Conservation (phyloP, 2,888 invertebrate genomes). For the Cepaea hortensis region DNA sequence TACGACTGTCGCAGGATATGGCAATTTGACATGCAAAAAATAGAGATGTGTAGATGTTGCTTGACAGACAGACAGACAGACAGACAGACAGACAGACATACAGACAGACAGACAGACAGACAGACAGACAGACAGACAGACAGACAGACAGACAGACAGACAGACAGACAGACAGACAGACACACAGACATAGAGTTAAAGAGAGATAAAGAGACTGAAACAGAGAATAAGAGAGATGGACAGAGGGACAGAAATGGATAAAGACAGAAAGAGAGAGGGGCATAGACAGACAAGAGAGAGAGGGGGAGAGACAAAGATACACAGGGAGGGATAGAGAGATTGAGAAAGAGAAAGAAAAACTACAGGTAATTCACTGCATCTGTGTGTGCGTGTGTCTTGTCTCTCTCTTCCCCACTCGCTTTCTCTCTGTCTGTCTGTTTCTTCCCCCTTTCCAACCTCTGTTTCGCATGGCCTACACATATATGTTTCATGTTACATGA, state of each 20-base stretch:
- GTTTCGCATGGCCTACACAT: too few species aligned
- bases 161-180: slow-evolving; percentile 37
- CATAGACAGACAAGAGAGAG: neutral
- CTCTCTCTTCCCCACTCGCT: too few species aligned
- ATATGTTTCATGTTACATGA: too few species aligned
- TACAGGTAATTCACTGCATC: too few species aligned
- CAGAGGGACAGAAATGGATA: neutral
- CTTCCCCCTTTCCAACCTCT: too few species aligned
- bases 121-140: slow-evolving; percentile 39
- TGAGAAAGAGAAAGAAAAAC: neutral
- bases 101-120: neutral
- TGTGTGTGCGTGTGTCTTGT: too few species aligned
- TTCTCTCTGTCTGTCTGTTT: too few species aligned
- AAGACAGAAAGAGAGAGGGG: neutral
- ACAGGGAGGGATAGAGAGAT: neutral
- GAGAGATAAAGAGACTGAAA: neutral
- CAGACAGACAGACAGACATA: too few species aligned
- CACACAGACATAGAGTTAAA: neutral
- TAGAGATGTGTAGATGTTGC: too few species aligned
- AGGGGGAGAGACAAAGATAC: neutral
- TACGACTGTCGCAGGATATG: too few species aligned
- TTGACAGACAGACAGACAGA: too few species aligned
- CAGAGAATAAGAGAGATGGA: neutral
- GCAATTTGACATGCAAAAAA: too few species aligned
- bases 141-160: slow-evolving; percentile 38